These are phyloP conservation scores for Tachypleus tridentatus DNA, from an alignment of 1,140 invertebrate genomes.

Conservation along the genomic window DNA sequence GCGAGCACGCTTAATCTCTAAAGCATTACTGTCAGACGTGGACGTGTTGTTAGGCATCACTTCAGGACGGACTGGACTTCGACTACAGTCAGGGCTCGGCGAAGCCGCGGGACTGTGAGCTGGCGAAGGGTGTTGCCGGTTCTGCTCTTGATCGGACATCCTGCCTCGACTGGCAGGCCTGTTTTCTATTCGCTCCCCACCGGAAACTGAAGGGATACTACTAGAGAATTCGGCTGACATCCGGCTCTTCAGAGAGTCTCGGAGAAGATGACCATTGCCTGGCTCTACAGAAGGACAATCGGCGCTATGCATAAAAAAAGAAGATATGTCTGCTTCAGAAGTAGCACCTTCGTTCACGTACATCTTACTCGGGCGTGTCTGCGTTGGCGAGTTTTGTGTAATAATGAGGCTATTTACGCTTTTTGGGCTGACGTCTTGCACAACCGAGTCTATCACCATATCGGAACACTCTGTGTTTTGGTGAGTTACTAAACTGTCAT, in stretches of 20 bases:
- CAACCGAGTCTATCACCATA: too few relatives aligned
- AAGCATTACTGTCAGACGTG: conserved; percentile 8
- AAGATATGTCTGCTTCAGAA: neutral
- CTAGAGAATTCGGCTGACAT: neutral
- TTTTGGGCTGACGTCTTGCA: too few relatives aligned
- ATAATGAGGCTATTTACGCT: too few relatives aligned
- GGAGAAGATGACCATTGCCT: conserved; percentile 34
- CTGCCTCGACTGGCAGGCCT: neutral
- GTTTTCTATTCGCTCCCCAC: conserved; percentile 29
- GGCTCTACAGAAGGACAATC: conserved; percentile 15
- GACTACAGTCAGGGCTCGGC: conserved; percentile 9
- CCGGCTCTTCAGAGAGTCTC: conserved; percentile 32
- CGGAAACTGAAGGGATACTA: neutral
- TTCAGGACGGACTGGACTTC: too few relatives aligned
- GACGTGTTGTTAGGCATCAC: too few relatives aligned
- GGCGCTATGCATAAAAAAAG: neutral
- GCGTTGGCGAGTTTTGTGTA: neutral
- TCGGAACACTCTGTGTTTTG: too few relatives aligned
- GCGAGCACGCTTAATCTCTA: conserved; percentile 72
- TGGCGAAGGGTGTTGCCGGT: conserved; percentile 10
- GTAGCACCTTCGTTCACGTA: conserved; percentile 6
- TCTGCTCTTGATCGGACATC: neutral
- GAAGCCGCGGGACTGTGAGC: conserved; percentile 11
- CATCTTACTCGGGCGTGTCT: neutral
- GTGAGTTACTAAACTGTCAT: too few relatives aligned